Base-by-base conservation (phyloP, 1,140 invertebrate species). In the Diploscapter pachys region DNA sequence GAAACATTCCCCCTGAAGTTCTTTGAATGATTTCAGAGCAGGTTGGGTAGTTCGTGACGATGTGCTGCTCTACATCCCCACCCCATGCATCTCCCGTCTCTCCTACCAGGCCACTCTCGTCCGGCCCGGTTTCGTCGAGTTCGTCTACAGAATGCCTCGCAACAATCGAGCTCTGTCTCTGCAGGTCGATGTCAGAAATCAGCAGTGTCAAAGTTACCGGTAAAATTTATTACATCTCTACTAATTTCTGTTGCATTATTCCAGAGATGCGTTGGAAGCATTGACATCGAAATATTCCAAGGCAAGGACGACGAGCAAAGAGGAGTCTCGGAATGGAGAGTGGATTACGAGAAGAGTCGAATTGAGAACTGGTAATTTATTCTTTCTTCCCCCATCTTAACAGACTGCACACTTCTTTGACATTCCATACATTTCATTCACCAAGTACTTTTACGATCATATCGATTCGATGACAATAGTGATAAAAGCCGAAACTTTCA, bases 161-260 rank as follows among this genome's bases (percentile, higher is more conserved):
- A 68, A 68, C 66, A 68, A 68, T 49, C 66, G 77, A n/a, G 78
- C 74, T 5, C 57, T 80, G 9, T 70, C 79, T 5, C 53, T 77
- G 11, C 73, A 72, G 59, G 74, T 84, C 2, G 79, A 79, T 62
- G 81, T 83, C 13, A 64, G 78, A 54, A 85, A 85, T 67, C 81
- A 85, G 68, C 84, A 85, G 52, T 85, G 83, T 63, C 82, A 85
- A 77, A 83, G 76, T 56, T 84, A 85, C 61, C 72, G 81, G 67
- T 31, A 31, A 31, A 31, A 31, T 31, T 31, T 31, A 31, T 31
- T 31, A 31, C 31, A 31, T 31, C 31, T 31, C 31, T 31, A 31
- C 31, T 31, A 31, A 31, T 31, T 31, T 31, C 31, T 31, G 31
- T 31, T 31, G 31, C 31, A 31, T 1, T 31, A 31, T 31, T 31